Evolutionary conservation across 2,113 vertebrate genomes (phyloP).

Genomic region (Erythrocercus mccallii): DNA sequence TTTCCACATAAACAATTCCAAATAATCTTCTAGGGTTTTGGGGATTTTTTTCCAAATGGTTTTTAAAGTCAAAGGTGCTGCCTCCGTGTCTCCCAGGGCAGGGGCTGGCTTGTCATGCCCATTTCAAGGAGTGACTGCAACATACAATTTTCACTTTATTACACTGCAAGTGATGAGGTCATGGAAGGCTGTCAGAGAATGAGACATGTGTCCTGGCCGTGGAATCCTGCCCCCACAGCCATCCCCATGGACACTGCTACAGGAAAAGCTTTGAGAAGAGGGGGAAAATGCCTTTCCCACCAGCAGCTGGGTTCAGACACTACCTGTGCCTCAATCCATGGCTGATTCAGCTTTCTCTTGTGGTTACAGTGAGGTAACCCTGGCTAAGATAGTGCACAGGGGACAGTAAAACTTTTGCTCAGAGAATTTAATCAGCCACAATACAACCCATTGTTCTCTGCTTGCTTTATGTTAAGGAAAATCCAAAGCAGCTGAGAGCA

Average conservation of each 20-base stretch:
- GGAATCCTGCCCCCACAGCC: not conserved
- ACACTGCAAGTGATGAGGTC: not conserved
- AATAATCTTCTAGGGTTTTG: not conserved
- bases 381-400: not conserved
- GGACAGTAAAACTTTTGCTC: not conserved
- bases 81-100: not conserved
- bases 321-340: conserved; percentile 23
- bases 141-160: not conserved
- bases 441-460: not conserved
- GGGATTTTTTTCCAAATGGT: not conserved
- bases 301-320: conserved; percentile 15
- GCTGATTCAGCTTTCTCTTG: conserved; percentile 8
- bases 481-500: conserved; percentile 39
- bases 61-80: not conserved
- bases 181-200: not conserved
- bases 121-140: not conserved
- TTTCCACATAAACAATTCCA: not conserved
- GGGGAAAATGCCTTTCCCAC: not conserved
- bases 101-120: not conserved
- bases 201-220: not conserved
- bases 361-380: conserved; percentile 11
- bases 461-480: conserved; percentile 21
- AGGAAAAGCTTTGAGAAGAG: not conserved
- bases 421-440: not conserved
- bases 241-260: not conserved